Evolutionary conservation across 2,113 vertebrate species (phyloP), one percentile per base, ranked within the genome.

Genomic region (Chamaetylas fuelleborni): DNA sequence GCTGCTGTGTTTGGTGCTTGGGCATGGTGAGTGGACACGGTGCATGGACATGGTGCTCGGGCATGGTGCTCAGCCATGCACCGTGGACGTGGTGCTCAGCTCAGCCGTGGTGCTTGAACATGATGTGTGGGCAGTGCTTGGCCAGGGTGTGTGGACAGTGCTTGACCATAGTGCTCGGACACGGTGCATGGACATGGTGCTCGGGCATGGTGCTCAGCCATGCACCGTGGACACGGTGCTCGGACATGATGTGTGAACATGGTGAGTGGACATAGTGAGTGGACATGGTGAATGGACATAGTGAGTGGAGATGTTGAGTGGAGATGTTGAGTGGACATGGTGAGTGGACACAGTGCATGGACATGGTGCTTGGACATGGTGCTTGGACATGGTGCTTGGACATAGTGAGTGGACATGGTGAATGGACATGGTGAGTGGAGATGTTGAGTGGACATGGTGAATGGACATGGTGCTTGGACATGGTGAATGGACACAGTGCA

Each of bases 141-240:
- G 42, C 9, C 15, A 1, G 14, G 43, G 5, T 36, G 51, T 1
- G 1, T 10, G n/a, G n/a, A 13, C 40, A 1, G 38, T 40, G 38
- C 38, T 40, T 40, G 38, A 40, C 38, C 38, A 40, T 40, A 40
- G 38, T 12, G 38, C 38, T 40, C 38, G 12, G 38, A 40, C 38
- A 40, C 4, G 28, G 17, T 70, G 66, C 3, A 1, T 33, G 2
- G 40, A 10, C 29, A 24, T 36, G 36, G 36, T 36, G 36, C 36
- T 36, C 10, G 38, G 38, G 10, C 38, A 38, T 11, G 38, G 38
- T 38, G 38, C 38, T 38, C 36, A 36, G 36, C 36, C 36, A 36
- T 36, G 36, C 36, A 36, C 36, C 36, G 36, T 11, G 38, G 38
- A 38, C 38, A 38, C 4, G 38, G 10, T 38, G 38, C 10, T 9